Conservation (phyloP, 2,888 invertebrate genomes). For the Sinohyriopsis cumingii region DNA sequence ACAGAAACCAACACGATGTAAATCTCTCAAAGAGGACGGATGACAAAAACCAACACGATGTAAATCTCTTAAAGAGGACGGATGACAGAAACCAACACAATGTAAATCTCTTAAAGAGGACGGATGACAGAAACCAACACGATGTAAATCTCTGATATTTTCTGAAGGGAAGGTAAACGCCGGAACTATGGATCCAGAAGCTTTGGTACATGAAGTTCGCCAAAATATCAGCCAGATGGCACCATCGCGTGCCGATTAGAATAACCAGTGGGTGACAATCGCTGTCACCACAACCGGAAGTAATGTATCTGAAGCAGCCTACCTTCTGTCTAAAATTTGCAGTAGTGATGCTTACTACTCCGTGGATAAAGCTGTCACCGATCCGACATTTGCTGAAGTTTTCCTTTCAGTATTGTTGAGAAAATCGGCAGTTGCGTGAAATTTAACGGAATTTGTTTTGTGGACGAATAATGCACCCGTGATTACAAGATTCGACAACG, state of each 20-base stretch:
- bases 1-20: no score
- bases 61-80: no score
- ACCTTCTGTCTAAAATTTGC: conserved; percentile 51
- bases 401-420: conserved; percentile 52
- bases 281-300: conserved; percentile 50
- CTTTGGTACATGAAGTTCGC: conserved; percentile 44
- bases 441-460: conserved; percentile 26
- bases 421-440: conserved; percentile 47
- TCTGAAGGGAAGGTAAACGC: conserved; percentile 61
- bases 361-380: conserved; percentile 42
- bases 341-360: conserved; percentile 58
- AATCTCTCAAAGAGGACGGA: no score
- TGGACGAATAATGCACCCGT: conserved; percentile 24
- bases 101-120: no score
- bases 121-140: no score
- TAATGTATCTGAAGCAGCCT: conserved; percentile 50
- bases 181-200: conserved; percentile 44
- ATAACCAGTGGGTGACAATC: conserved; percentile 52
- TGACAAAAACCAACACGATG: no score
- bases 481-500: conserved; percentile 35
- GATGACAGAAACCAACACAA: no score
- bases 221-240: conserved; percentile 42
- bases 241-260: conserved; percentile 32
- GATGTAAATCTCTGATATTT: no score
- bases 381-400: conserved; percentile 42